Evolutionary conservation across 2,113 vertebrate species (phyloP).

Genomic region (Recurvirostra avosetta): DNA sequence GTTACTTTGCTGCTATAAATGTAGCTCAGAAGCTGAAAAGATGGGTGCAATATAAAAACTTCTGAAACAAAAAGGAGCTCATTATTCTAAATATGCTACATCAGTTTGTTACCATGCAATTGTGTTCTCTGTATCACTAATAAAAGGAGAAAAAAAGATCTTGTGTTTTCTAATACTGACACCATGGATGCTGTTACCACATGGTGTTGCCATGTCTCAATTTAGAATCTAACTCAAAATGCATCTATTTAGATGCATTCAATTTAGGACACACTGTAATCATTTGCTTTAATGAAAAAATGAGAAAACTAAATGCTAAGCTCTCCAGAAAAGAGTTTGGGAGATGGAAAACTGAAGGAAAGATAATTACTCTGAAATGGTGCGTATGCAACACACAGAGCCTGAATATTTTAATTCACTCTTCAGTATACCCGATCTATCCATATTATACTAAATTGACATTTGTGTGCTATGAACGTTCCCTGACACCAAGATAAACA

Average conservation of each 20-base stretch:
- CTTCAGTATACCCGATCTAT: neutral
- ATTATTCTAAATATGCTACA: neutral
- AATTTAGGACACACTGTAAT: neutral
- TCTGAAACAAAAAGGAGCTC: neutral
- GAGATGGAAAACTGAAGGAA: neutral
- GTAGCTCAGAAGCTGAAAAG: neutral
- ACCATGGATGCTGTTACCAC: neutral
- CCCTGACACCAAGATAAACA: conserved; percentile 15
- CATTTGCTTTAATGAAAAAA: neutral
- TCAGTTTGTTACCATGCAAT: neutral
- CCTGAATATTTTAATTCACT: neutral
- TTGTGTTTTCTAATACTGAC: neutral
- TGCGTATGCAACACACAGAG: neutral
- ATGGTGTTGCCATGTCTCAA: neutral
- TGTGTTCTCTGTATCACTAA: neutral
- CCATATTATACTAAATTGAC: neutral
- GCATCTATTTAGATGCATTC: neutral
- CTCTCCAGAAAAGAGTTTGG: neutral
- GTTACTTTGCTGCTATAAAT: neutral
- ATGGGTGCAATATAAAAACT: neutral
- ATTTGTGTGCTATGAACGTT: neutral
- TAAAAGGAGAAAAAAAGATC: neutral
- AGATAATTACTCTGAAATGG: neutral
- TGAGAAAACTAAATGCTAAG: neutral
- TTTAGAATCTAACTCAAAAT: neutral